Conservation (phyloP, 2,888 invertebrate species). For the Sinopyrophorus schimmeli region DNA sequence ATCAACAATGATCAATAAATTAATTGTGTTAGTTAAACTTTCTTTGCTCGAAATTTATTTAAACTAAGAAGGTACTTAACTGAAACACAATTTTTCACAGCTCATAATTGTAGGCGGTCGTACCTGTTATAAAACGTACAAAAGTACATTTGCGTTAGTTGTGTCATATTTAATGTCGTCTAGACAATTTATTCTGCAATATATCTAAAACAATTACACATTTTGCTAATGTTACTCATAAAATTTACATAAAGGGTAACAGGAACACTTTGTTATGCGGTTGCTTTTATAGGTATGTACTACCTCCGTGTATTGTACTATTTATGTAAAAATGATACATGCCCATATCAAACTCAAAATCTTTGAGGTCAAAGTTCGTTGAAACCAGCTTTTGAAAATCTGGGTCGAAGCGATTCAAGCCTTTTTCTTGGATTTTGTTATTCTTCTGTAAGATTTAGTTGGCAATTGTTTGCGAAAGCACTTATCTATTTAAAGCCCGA, state of each 20-base stretch:
- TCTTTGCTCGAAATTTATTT: too few species aligned
- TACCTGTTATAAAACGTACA: constrained; percentile 21
- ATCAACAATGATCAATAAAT: too few species aligned
- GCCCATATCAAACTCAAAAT: too few species aligned
- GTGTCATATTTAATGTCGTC: constrained; percentile 23
- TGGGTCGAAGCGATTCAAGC: constrained; percentile 20
- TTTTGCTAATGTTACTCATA: constrained; percentile 18
- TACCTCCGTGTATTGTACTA: too few species aligned
- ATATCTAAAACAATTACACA: constrained; percentile 14
- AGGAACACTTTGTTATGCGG: too few species aligned
- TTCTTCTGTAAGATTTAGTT: constrained; percentile 13
- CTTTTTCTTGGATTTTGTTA: constrained; percentile 21
- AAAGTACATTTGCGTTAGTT: constrained; percentile 13
- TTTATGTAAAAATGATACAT: too few species aligned
- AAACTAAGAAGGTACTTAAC: too few species aligned
- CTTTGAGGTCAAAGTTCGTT: constrained; percentile 23
- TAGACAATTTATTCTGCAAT: constrained; percentile 28
- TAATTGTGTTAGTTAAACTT: too few species aligned
- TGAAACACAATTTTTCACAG: too few species aligned
- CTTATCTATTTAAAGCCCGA: constrained; percentile 12
- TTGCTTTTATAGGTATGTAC: too few species aligned
- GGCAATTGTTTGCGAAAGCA: constrained; percentile 3
- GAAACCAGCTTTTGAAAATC: constrained; percentile 16
- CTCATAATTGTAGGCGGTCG: too few species aligned
- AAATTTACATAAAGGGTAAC: constrained; percentile 25